A percentile compares a stretch with the other conserved stretches of the same genome.
These are phyloP conservation scores for Lordiphosa stackelbergi DNA, from an alignment of 1,140 invertebrate species.

Conservation along the genomic window DNA sequence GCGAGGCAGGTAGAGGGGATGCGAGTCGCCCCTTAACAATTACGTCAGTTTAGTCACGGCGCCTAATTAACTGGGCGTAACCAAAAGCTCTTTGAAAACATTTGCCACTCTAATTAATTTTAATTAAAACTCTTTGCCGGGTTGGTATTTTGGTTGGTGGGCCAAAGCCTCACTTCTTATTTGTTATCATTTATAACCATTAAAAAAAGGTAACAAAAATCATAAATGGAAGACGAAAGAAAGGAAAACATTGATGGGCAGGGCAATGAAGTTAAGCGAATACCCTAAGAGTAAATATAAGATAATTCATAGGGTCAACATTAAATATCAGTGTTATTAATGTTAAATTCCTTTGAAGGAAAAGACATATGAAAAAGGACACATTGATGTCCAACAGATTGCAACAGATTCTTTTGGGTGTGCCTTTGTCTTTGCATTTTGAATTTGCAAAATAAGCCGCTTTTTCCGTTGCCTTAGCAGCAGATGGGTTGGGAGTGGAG, in stretches of 20 bases:
- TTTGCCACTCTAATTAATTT: conserved; percentile 57
- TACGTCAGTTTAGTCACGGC: conserved; percentile 51
- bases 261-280: not conserved
- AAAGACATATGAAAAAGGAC: too few relatives aligned
- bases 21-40: conserved; percentile 24
- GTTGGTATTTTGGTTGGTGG: not conserved
- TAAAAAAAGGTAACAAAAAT: conserved; percentile 3
- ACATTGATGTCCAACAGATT: too few relatives aligned
- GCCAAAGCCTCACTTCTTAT: not conserved
- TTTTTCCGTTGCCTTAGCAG: too few relatives aligned
- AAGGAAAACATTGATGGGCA: not conserved
- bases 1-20: not conserved
- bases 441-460: too few relatives aligned
- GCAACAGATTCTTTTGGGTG: too few relatives aligned
- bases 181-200: conserved; percentile 32
- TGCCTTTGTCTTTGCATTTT: too few relatives aligned
- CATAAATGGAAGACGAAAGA: not conserved
- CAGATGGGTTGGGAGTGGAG: too few relatives aligned
- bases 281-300: too few relatives aligned
- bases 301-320: too few relatives aligned
- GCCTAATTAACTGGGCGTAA: conserved; percentile 61
- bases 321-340: too few relatives aligned
- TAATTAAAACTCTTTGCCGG: conserved; percentile 43
- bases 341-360: too few relatives aligned
- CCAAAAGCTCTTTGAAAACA: conserved; percentile 32